Evolutionary conservation across 2,888 invertebrate genomes (phyloP).

Genomic region (Drosophila infuscata): DNA sequence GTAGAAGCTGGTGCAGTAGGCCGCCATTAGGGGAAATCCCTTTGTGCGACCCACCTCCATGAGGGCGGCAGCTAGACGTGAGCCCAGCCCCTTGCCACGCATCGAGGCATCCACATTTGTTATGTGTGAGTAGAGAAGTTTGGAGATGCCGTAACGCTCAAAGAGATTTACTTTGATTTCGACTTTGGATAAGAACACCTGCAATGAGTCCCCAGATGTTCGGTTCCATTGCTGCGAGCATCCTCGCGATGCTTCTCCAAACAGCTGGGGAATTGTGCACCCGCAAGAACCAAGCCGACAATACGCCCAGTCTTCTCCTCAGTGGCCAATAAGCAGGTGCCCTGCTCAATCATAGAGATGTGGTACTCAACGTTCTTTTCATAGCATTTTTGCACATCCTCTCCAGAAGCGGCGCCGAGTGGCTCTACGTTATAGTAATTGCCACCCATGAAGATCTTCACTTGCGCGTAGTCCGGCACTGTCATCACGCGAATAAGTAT

Average conservation of each 20-base stretch:
- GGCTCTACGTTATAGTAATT: slow-evolving; percentile 55
- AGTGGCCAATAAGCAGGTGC: slow-evolving; percentile 47
- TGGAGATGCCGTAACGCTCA: slow-evolving; percentile 57
- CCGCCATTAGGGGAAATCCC: slow-evolving; percentile 56
- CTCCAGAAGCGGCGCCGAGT: slow-evolving; percentile 35
- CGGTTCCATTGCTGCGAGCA: slow-evolving; percentile 31
- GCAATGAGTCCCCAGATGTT: slow-evolving; percentile 57
- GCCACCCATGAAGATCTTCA: slow-evolving; percentile 38
- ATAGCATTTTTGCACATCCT: slow-evolving; percentile 29
- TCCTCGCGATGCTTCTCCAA: slow-evolving; percentile 43
- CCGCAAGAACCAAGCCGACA: slow-evolving; percentile 56
- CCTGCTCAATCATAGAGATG: slow-evolving; percentile 49
- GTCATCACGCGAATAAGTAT: slow-evolving; percentile 49
- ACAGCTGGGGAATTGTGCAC: slow-evolving; percentile 26
- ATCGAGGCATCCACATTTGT: slow-evolving; percentile 57
- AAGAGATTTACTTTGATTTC: slow-evolving; percentile 66
- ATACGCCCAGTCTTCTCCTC: slow-evolving; percentile 39
- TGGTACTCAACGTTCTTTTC: slow-evolving; percentile 51
- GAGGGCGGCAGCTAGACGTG: slow-evolving; percentile 57
- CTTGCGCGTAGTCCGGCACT: slow-evolving; percentile 35
- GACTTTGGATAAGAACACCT: slow-evolving; percentile 50
- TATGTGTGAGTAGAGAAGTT: slow-evolving; percentile 66
- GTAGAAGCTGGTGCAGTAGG: slow-evolving; percentile 73
- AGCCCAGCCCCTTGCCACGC: slow-evolving; percentile 71
- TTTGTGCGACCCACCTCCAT: slow-evolving; percentile 64